Percentiles rank a stretch among this genome's conserved stretches.
Conservation (phyloP, 2,113 vertebrate genomes). For the Danio rerio region DNA sequence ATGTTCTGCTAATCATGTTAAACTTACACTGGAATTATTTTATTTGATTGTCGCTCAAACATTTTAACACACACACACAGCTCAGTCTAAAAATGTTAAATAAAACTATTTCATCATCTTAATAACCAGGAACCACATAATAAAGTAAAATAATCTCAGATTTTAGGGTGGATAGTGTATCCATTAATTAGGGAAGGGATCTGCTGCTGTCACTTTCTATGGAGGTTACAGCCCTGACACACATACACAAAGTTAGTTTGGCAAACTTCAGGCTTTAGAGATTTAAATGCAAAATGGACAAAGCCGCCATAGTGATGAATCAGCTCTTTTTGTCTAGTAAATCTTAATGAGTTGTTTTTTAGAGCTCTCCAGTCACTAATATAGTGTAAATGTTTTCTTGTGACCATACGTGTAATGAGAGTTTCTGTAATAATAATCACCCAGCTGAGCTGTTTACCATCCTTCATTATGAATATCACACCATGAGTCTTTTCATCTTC, state of each 20-base stretch:
- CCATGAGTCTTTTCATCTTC: slow-evolving; percentile 12
- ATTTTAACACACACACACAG: no score
- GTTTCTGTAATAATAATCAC: slow-evolving; percentile 20
- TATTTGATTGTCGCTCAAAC: no score
- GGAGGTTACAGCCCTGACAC: neutral
- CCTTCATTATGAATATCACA: slow-evolving; percentile 6
- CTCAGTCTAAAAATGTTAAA: no score
- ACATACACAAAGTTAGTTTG: neutral
- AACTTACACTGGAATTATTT: no score
- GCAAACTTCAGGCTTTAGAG: neutral
- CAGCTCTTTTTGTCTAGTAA: neutral
- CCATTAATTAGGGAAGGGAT: no score
- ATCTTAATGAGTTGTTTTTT: slow-evolving; percentile 19
- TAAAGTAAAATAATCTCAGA: no score
- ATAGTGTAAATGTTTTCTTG: slow-evolving; percentile 22
- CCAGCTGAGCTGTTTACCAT: slow-evolving; percentile 16
- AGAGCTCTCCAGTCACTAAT: slow-evolving; percentile 34
- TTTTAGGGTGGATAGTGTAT: no score
- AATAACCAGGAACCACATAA: no score
- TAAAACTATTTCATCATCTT: no score
- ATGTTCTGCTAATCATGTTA: no score
- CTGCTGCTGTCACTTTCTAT: no score
- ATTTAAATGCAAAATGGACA: no score
- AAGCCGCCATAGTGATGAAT: slow-evolving; percentile 6
- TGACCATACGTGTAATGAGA: slow-evolving; percentile 21